These are phyloP conservation scores for Idaea biselata DNA, from an alignment of 2,888 invertebrate species.

Conservation along the genomic window DNA sequence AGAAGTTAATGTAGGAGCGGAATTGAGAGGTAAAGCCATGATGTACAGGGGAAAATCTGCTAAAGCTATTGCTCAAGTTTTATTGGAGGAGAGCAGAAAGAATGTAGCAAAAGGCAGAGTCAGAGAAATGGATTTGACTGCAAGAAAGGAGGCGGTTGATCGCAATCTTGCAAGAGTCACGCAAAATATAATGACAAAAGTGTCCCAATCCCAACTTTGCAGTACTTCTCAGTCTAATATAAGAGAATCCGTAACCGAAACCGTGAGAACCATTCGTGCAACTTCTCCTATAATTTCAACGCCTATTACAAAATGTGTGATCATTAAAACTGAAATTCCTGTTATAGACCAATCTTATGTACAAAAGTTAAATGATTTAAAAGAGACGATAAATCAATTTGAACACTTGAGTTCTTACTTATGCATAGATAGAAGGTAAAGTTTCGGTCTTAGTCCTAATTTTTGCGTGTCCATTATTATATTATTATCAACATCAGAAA, in stretches of 20 bases:
- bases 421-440: slow-evolving; percentile 84
- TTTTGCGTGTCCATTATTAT: not conserved
- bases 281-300: slow-evolving; percentile 46
- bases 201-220: slow-evolving; percentile 39
- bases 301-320: slow-evolving; percentile 54
- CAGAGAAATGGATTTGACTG: slow-evolving; percentile 48
- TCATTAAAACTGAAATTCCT: slow-evolving; percentile 61
- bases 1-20: slow-evolving; percentile 69
- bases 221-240: slow-evolving; percentile 41
- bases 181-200: slow-evolving; percentile 43
- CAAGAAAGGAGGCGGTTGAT: slow-evolving; percentile 43
- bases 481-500: not conserved
- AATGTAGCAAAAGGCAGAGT: slow-evolving; percentile 73
- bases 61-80: slow-evolving; percentile 84
- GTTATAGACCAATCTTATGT: slow-evolving; percentile 78
- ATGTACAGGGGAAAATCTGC: slow-evolving; percentile 88
- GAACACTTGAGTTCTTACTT: slow-evolving; percentile 81
- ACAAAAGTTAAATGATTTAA: slow-evolving; percentile 81
- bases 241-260: slow-evolving; percentile 48
- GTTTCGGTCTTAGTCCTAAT: not conserved
- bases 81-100: slow-evolving; percentile 81
- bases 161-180: slow-evolving; percentile 43
- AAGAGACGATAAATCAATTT: slow-evolving; percentile 82
- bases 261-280: slow-evolving; percentile 50
- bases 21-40: slow-evolving; percentile 77